These are phyloP conservation scores for Gymnosoma rotundatum DNA, from an alignment of 2,888 invertebrate genomes.

Conservation along the genomic window DNA sequence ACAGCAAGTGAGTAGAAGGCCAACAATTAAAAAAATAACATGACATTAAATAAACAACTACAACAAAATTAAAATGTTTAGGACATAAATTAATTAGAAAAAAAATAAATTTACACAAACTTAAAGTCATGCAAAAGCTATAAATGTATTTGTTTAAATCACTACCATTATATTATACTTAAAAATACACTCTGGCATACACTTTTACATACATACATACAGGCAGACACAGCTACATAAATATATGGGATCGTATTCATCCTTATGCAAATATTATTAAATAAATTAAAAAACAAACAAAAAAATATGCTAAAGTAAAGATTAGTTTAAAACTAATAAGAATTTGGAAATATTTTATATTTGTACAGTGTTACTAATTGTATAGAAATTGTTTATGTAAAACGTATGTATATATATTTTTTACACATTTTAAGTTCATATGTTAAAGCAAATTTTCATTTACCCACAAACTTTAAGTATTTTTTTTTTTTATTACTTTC, in stretches of 20 bases:
- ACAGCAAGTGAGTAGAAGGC: conserved; percentile 70
- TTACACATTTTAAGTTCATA: neutral
- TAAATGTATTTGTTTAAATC: conserved; percentile 50
- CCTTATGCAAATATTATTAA: neutral
- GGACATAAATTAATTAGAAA: conserved; percentile 46
- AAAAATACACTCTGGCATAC: neutral
- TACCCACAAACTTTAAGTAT: neutral
- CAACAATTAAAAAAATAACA: conserved; percentile 55
- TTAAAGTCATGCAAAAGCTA: conserved; percentile 43
- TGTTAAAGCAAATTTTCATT: neutral
- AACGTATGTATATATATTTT: neutral
- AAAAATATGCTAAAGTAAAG: conserved; percentile 16
- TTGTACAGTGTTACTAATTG: conserved; percentile 56
- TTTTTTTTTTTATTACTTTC: conserved; percentile 1
- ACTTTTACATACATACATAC: too few relatives aligned
- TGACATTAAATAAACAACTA: conserved; percentile 66
- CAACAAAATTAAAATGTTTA: conserved; percentile 43
- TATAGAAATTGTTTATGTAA: conserved; percentile 10
- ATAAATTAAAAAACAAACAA: neutral
- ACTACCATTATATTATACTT: conserved; percentile 10
- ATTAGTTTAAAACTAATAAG: conserved; percentile 19
- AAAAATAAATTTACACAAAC: conserved; percentile 41
- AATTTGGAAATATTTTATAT: conserved; percentile 56
- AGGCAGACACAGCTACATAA: conserved; percentile 19
- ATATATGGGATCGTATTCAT: neutral